Percentiles rank a stretch among this genome's conserved stretches.
phyloP scores from a whole-genome alignment of 2,888 invertebrate species.

The Meta bourneti region DNA sequence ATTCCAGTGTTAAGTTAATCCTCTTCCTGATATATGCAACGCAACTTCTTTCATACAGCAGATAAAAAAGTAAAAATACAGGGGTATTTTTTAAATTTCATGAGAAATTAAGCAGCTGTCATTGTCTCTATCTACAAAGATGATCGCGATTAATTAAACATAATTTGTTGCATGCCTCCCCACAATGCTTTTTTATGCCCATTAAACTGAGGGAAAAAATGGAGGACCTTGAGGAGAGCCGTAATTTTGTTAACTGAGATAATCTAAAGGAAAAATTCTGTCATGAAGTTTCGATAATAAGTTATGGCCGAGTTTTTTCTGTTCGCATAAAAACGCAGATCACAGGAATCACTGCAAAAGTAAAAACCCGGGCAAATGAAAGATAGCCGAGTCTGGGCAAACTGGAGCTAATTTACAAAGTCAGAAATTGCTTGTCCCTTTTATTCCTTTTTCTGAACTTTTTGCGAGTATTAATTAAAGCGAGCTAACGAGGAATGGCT shows the following conservation, averaged over 20 bases:
- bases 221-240: neutral
- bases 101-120: neutral
- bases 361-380: neutral
- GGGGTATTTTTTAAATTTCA: too few species aligned
- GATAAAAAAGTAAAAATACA: too few species aligned
- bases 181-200: neutral
- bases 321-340: neutral
- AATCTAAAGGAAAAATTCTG: neutral
- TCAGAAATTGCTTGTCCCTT: conserved; percentile 27
- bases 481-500: conserved; percentile 42
- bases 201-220: neutral
- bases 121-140: neutral
- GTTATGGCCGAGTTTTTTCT: conserved; percentile 4
- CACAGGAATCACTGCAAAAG: neutral
- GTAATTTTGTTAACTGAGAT: conserved; percentile 12
- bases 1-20: too few species aligned
- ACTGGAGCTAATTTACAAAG: conserved; percentile 31
- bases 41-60: too few species aligned
- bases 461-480: conserved; percentile 50
- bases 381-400: neutral
- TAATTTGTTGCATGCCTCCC: too few species aligned
- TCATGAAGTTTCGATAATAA: conserved; percentile 20
- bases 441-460: conserved; percentile 16
- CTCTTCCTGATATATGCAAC: too few species aligned
- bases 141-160: too few species aligned